A percentile compares a stretch with the other conserved stretches of the same genome.
Evolutionary conservation across 1,140 invertebrate genomes (phyloP).

Genomic region (Megalonaias nervosa): DNA sequence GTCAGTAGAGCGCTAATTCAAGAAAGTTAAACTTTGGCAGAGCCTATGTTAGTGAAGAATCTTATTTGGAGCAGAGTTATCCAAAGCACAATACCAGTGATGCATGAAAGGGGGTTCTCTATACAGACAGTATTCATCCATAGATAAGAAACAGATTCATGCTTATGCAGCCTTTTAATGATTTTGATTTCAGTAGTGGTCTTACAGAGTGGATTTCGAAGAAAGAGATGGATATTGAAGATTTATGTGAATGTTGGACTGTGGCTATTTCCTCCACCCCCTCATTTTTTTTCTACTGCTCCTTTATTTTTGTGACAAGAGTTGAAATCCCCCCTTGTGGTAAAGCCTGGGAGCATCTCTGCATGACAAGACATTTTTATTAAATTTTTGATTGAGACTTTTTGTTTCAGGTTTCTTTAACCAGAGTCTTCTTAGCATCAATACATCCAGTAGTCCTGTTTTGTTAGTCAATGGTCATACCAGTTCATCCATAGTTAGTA

Average conservation of each 20-base stretch:
- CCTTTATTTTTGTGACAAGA: neutral
- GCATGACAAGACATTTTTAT: neutral
- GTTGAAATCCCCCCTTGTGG: neutral
- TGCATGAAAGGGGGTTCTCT: no score
- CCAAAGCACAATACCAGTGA: no score
- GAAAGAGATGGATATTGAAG: neutral
- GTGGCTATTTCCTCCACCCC: neutral
- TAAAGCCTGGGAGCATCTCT: neutral
- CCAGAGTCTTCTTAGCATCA: conserved; percentile 5
- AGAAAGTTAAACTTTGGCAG: no score
- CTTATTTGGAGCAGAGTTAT: no score
- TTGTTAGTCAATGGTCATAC: conserved; percentile 38
- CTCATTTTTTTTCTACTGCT: neutral
- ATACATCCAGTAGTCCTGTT: conserved; percentile 4
- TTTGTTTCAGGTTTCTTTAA: conserved; percentile 16
- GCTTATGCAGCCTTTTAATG: no score
- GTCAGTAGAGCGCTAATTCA: no score
- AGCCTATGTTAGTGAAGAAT: no score
- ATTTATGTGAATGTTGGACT: neutral
- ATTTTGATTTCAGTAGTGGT: no score
- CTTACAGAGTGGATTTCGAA: no score
- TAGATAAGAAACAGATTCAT: no score
- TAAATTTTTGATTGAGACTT: neutral
- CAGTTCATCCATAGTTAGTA: conserved; percentile 13
- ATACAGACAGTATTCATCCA: no score